Conservation (phyloP, 2,113 vertebrate species). For the Candoia aspera region DNA sequence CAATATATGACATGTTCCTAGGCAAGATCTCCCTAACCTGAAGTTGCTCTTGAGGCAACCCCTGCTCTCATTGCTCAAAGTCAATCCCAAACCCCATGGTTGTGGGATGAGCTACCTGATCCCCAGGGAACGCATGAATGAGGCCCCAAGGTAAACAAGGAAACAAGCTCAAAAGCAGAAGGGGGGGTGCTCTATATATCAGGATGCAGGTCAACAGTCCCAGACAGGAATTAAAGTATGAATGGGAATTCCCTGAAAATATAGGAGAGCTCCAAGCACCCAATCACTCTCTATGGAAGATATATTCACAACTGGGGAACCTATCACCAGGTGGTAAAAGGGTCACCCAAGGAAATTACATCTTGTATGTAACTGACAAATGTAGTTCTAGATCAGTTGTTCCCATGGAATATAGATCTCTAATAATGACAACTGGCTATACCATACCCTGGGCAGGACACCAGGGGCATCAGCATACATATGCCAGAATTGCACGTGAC, state of each 20-base stretch:
- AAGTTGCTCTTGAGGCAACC: not conserved
- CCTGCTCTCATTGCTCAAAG: not conserved
- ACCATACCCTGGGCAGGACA: no score
- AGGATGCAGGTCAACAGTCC: not conserved
- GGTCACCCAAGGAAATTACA: no score
- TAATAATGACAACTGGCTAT: no score
- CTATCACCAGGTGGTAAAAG: not conserved
- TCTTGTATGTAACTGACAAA: no score
- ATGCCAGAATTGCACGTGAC: no score
- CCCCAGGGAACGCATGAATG: not conserved
- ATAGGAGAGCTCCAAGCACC: not conserved
- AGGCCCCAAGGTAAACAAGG: not conserved
- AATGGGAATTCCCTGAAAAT: not conserved
- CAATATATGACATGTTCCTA: not conserved
- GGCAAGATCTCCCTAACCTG: not conserved
- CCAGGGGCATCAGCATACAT: no score
- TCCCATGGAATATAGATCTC: no score
- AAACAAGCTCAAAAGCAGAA: not conserved
- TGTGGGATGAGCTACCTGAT: not conserved
- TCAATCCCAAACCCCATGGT: not conserved
- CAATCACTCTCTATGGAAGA: not conserved
- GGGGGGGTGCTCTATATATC: not conserved
- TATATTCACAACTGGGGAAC: not conserved
- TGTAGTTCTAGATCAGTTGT: no score
- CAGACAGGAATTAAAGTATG: not conserved